Percentiles rank a stretch among this genome's conserved stretches.
Evolutionary conservation across 2,797 vertebrate genomes (phyloP).

Genomic region (Sebastes nivosus): DNA sequence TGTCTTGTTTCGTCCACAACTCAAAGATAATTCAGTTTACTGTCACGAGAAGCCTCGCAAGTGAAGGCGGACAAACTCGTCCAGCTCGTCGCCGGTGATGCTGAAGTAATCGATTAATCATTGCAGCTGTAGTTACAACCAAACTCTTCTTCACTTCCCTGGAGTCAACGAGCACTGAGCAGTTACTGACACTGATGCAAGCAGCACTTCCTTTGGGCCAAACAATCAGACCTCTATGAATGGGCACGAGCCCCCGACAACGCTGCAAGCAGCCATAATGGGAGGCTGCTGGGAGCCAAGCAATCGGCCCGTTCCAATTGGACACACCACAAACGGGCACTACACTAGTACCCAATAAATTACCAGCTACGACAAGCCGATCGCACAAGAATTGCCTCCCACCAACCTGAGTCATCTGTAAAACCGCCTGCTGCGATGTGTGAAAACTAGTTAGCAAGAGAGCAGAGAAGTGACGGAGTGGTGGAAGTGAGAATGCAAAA

Average conservation of each 20-base stretch:
- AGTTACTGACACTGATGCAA: too few relatives aligned
- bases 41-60: conserved; percentile 89
- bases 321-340: too few relatives aligned
- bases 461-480: neutral
- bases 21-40: too few relatives aligned
- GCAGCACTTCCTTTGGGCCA: accelerated
- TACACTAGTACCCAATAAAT: neutral
- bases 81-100: conserved; percentile 93
- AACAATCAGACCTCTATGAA: too few relatives aligned
- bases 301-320: too few relatives aligned
- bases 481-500: neutral
- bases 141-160: too few relatives aligned
- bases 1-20: too few relatives aligned
- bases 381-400: neutral
- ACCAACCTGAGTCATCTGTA: neutral
- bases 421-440: neutral
- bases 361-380: neutral
- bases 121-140: too few relatives aligned
- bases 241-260: accelerated
- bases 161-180: too few relatives aligned
- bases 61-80: conserved; percentile 94
- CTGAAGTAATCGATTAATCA: conserved; percentile 77
- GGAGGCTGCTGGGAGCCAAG: too few relatives aligned
- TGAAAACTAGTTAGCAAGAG: neutral
- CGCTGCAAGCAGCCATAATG: too few relatives aligned